Base-by-base conservation (phyloP, 2,113 vertebrate genomes). In the Eleginops maclovinus region DNA sequence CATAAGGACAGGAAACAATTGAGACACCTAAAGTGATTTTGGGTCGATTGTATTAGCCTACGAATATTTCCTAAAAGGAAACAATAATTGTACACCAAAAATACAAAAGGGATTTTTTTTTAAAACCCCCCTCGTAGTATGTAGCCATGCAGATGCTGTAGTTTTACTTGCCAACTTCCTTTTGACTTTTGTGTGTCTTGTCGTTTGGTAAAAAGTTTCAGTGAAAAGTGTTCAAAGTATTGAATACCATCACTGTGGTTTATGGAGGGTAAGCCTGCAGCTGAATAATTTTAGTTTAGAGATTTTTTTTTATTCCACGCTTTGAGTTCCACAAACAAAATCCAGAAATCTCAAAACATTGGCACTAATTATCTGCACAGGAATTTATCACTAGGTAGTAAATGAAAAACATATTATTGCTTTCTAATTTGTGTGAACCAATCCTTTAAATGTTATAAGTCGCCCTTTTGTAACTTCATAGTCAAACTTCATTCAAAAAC, bases 51-150 rank as follows among this genome's bases (percentile, higher is more conserved):
- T 40, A 16, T 15, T n/a, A 2, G 26, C 9, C 4, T 4, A 49
- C 50, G 15, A 50, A 66, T 43, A 68, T 59, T 67, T 60, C 46
- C 31, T 64, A 67, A 50, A 76, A 67, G 41, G 15, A 19, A 1
- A 1, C 55, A 56, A 22, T 59, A 3, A 21, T 44, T 46, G 2
- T 67, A 50, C 28, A 75, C n/a, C 10, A 15, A 56, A 56, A 56
- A 49, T n/a, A 62, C 7, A 19, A 59, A 49, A 49, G 14, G 14
- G 1, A 31, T 9, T 9, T 44, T 43, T 22, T 70, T 55, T 16
- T 22, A n/a, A 12, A 22, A 4, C 13, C 8, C 2, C 13, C 8
- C 1, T 22, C 2, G 26, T 31, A 17, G 17, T 28, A n/a, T 31
- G 19, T 22, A 12, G 55, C 16, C 11, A 11, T 28, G 59, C 22